Base-by-base conservation (phyloP, 2,888 invertebrate genomes). In the Ochlodes sylvanus region DNA sequence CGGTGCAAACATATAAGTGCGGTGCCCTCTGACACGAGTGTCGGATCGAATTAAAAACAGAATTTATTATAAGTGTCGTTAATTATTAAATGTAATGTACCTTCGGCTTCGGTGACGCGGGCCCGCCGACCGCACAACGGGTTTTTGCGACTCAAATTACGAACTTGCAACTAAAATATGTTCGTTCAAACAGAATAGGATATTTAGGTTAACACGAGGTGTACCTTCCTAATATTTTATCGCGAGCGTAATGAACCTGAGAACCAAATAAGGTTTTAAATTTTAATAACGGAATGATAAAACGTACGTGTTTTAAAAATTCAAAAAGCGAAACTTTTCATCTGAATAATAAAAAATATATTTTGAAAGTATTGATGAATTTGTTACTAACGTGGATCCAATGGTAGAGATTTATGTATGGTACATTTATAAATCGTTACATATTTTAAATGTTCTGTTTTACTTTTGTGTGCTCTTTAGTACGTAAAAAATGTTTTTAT, bases 41-140 rank as follows among this genome's bases (percentile, higher is more conserved):
- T 75, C 78, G 81, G 82, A 86, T 86, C 82, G 87, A 89, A 92
- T 91, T 91, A 89, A 91, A 92, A 92, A 91, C 88, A 79, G 91
- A 92, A 92, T 92, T 87, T 87, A 87, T 91, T 87, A 92, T 89
- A 87, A 87, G 85, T 83, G 82, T 82, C 83, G 85, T 92, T 88
- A 89, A 90, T 89, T 87, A 92, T 91, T 89, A 81, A 90, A 86
- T 80, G 85, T 83, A 89, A 88, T 86, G 81, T 84, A 77, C 76
- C 75, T 72, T 72, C 52, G 75, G 74, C 77, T 75, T 27, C 44
- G n/a, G 69, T 68, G 77, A 79, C 75, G 70, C 70, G 76, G 79
- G 76, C 69, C 76, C 72, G 72, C 75, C 83, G 84, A 89, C 90
- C 91, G 80, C 90, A 82, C 74, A 71, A 73, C 80, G 77, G 83